Conservation (phyloP, 1,140 invertebrate species). For the Nephotettix cincticeps region DNA sequence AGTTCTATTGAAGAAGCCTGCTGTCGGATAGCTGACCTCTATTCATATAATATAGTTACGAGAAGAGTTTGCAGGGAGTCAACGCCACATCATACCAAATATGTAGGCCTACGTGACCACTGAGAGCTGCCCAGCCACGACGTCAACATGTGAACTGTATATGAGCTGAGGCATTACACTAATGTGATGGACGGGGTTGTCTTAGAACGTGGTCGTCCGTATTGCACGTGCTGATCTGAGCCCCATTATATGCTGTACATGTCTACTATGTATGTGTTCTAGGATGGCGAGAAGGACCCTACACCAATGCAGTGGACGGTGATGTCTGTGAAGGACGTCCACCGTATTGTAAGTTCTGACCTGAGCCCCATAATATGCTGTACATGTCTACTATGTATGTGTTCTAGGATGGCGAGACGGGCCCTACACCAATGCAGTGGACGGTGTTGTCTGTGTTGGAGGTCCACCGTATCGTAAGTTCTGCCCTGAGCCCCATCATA, state of each 20-base stretch:
- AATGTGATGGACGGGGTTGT: neutral
- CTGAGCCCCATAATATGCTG: neutral
- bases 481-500: neutral
- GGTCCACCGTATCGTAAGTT: neutral
- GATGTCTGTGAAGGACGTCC: neutral
- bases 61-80: no score
- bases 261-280: neutral
- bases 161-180: neutral
- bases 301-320: neutral
- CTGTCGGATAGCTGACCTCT: no score
- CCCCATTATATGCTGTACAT: neutral
- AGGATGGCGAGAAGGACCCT: neutral
- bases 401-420: neutral
- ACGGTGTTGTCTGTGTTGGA: slow-evolving; percentile 49
- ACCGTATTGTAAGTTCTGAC: neutral
- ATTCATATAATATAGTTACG: no score
- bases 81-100: no score
- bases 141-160: neutral
- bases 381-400: neutral
- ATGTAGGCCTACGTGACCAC: no score
- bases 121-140: neutral
- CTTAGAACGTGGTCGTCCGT: neutral
- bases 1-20: no score
- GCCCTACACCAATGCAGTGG: slow-evolving; percentile 57
- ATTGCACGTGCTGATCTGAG: neutral